Base-by-base conservation (phyloP, 2,888 invertebrate genomes). In the Charanyca ferruginea region DNA sequence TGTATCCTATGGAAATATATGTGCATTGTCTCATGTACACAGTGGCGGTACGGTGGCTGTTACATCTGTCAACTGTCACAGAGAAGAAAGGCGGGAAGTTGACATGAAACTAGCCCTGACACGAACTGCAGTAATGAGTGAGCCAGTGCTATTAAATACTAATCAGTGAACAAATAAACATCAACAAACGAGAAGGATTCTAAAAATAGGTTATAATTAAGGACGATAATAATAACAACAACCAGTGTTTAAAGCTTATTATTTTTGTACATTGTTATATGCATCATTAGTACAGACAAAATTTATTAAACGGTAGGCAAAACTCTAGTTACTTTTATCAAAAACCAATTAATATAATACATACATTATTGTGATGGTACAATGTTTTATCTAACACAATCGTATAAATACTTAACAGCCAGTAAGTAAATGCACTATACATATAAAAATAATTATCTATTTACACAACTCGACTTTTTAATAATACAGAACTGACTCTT, bases 201-300 rank as follows among this genome's bases (percentile, higher is more conserved):
- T n/a, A n/a, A n/a, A n/a, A n/a, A 32, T 32, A 5, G 38, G 38
- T 5, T 28, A 6, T 13, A 18, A 52, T 48, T 16, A 48, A n/a
- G 28, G 13, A 45, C 6, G 5, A 38, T 79, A 83, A 86, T 77
- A 84, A 88, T 73, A 83, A 84, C 68, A 82, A 80, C 66, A 58
- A 66, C 65, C 66, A 86, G 88, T 90, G 87, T 92, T 94, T 94
- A 94, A 94, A 95, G 95, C 95, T 93, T 94, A 91, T 95, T 93
- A 93, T 93, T 94, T 94, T 94, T 94, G 92, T 94, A 94, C 93
- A 92, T 86, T 91, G 89, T 94, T 95, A 94, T 89, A 93, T 87
- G 93, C 92, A 84, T 88, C 83, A 92, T 93, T 94, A 94, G 93
- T 94, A 90, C 79, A 87, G 87, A 91, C 81, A 87, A 84, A 80